Conservation (phyloP, 2,797 vertebrate genomes). For the Tamandua tetradactyla region DNA sequence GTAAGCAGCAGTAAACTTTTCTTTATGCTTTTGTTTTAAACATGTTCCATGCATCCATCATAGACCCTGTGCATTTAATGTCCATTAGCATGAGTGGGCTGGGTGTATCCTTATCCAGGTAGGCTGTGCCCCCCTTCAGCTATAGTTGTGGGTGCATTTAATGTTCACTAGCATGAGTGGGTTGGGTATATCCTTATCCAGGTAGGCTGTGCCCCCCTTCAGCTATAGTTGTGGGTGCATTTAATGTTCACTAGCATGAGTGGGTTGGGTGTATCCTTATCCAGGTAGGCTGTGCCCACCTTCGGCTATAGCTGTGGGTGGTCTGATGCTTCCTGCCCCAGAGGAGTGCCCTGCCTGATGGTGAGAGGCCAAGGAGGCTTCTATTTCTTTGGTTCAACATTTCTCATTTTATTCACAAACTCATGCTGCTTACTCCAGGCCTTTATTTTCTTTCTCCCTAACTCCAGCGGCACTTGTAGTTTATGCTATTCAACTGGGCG, state of each 20-base stretch:
- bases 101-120: not conserved
- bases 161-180: not conserved
- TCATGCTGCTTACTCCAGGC: not conserved
- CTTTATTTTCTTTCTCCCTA: not conserved
- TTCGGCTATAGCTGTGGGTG: not conserved
- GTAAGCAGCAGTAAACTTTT: not conserved
- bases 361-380: not conserved
- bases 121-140: not conserved
- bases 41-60: rapidly evolving
- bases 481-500: not conserved
- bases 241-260: not conserved
- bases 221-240: too few species aligned
- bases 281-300: not conserved
- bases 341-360: not conserved
- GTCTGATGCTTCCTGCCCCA: not conserved
- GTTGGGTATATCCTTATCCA: not conserved
- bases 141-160: too few species aligned
- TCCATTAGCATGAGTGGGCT: not conserved
- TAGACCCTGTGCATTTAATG: rapidly evolving
- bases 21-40: not conserved
- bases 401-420: not conserved
- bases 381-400: not conserved
- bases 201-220: not conserved
- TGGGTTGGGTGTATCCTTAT: not conserved
- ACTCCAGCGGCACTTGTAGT: not conserved